These are phyloP conservation scores for Drosophila pseudotalamancana DNA, from an alignment of 2,888 invertebrate species.

Conservation along the genomic window DNA sequence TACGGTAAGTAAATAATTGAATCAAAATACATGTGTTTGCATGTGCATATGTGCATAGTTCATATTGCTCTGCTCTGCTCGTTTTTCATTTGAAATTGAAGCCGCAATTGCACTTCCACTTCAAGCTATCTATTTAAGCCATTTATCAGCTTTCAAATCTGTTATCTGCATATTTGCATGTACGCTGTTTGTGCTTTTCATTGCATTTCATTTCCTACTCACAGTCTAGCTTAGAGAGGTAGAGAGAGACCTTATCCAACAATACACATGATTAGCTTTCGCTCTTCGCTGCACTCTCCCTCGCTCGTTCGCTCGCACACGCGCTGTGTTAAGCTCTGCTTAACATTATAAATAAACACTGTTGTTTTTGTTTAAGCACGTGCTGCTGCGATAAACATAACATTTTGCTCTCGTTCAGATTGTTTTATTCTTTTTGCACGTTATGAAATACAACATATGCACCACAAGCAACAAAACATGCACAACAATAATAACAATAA, in stretches of 20 bases:
- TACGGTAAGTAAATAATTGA: conserved; percentile 79
- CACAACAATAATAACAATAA: conserved; percentile 43
- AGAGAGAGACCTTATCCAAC: conserved; percentile 26
- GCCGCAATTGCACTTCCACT: conserved; percentile 11
- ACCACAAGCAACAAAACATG: conserved; percentile 54
- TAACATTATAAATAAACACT: conserved; percentile 66
- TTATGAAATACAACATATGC: conserved; percentile 62
- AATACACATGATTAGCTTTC: conserved; percentile 9
- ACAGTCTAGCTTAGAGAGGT: conserved; percentile 32
- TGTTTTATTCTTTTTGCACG: conserved; percentile 46
- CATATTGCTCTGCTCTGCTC: too few relatives aligned
- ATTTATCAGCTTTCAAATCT: conserved; percentile 60
- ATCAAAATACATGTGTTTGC: background rate
- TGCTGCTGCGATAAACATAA: conserved; percentile 66
- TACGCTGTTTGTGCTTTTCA: conserved; percentile 76
- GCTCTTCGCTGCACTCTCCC: background rate
- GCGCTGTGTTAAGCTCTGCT: conserved; percentile 51
- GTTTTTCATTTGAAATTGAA: background rate
- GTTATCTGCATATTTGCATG: conserved; percentile 66
- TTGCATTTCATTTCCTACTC: conserved; percentile 71
- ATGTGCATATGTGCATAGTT: conserved; percentile 1
- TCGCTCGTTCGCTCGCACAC: conserved; percentile 7
- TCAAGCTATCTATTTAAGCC: conserved; percentile 15
- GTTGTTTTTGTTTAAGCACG: conserved; percentile 71
- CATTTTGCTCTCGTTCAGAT: conserved; percentile 33